These are phyloP conservation scores for Eueremaeus valkanovi DNA, from an alignment of 2,888 invertebrate genomes.

Conservation along the genomic window DNA sequence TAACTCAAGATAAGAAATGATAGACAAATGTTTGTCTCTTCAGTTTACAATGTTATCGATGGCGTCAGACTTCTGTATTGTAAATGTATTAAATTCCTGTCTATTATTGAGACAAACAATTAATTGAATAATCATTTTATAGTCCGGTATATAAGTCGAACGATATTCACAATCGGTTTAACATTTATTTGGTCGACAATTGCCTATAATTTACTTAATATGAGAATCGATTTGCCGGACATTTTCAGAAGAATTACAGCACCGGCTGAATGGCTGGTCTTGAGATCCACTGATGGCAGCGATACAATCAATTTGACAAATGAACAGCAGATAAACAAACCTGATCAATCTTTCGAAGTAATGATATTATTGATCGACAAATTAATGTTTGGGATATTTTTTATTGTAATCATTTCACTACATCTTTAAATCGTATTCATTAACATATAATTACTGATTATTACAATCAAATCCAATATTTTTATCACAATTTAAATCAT, in stretches of 20 bases:
- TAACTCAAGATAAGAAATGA: too few relatives aligned
- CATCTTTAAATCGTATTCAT: not conserved
- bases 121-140: not conserved
- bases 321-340: not conserved
- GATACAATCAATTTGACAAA: not conserved
- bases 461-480: too few relatives aligned
- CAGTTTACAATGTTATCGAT: too few relatives aligned
- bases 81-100: too few relatives aligned
- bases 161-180: slow-evolving; percentile 3
- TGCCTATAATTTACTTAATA: not conserved
- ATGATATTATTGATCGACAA: not conserved
- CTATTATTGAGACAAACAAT: too few relatives aligned
- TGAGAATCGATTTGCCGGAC: not conserved
- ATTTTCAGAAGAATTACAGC: not conserved
- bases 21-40: too few relatives aligned
- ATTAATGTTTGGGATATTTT: slow-evolving; percentile 1
- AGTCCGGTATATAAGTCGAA: slow-evolving; percentile 22
- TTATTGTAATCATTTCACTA: not conserved
- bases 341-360: not conserved
- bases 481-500: too few relatives aligned
- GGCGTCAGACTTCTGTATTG: too few relatives aligned
- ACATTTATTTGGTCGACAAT: slow-evolving; percentile 5
- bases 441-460: too few relatives aligned
- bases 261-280: not conserved
- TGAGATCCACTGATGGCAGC: not conserved